Base-by-base conservation (phyloP, 2,113 vertebrate genomes). In the Oophaga pumilio region DNA sequence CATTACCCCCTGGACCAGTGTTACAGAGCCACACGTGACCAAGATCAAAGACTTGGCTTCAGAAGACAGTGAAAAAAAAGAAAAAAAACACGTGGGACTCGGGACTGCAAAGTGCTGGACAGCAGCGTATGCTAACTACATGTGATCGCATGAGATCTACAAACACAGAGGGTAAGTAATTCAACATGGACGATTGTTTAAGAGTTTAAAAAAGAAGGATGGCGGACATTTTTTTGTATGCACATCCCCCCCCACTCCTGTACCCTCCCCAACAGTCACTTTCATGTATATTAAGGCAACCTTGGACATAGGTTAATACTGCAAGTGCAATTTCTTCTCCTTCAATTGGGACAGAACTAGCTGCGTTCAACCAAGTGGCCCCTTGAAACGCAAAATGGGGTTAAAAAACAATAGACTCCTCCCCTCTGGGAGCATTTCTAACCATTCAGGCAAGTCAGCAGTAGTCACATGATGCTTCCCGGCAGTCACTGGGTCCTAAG, bases 261-360 rank as follows among this genome's bases (percentile, higher is more conserved):
- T 43, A 9, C 53, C 53, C 3, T 8, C 53, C 8, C 53, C 8
- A 13, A 11, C 53, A 56, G 53, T 13, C 8, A 56, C 12, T 56
- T 24, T 52, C 50, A 52, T 73, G 24, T 33, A 71, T 59, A n/a
- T 73, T 84, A 84, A 84, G 82, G 82, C 82, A 84, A 33, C 52
- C 66, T 57, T 43, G 52, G 82, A 82, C 5, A 17, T 4, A 64
- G 66, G 66, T 84, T 84, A 73, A 64, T 74, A 84, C 68, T 84
- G 82, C 66, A 57, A 52, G 82, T 84, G 82, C 68, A 84, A 84
- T 18, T 73, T 24, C 8, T 84, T 74, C 24, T 60, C 43, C 68
- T 9, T 17, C n/a, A n/a, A 26, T 24, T 1, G 10, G n/a, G n/a
- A 22, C 64, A 26, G n/a, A 68, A 66, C 62, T 22, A 17, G 26